These are phyloP conservation scores for Charadrius vociferus DNA, from an alignment of 2,113 vertebrate species.

Conservation along the genomic window DNA sequence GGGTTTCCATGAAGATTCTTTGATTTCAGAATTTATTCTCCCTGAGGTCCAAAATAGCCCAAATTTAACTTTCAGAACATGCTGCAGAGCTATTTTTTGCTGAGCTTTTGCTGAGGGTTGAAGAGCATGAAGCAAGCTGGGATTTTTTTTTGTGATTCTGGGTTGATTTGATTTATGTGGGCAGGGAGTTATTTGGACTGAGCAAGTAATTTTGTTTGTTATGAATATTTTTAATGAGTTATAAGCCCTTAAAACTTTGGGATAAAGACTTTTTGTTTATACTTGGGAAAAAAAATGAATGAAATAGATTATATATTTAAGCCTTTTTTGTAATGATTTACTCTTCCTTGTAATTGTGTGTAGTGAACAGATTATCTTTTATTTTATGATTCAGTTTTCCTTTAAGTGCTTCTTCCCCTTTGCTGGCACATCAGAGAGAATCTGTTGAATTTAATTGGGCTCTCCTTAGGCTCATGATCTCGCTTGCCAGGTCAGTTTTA, in stretches of 20 bases:
- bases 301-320: constrained; percentile 32
- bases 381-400: constrained; percentile 54
- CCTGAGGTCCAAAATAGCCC: constrained; percentile 63
- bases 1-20: constrained; percentile 59
- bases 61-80: constrained; percentile 64
- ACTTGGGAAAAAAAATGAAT: constrained; percentile 24
- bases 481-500: constrained; percentile 32
- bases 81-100: constrained; percentile 59
- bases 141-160: constrained; percentile 42
- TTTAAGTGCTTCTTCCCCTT: constrained; percentile 40
- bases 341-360: constrained; percentile 45
- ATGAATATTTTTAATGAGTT: constrained; percentile 55
- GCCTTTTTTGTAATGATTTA: constrained; percentile 36
- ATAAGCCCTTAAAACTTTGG: constrained; percentile 20
- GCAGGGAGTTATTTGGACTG: constrained; percentile 52
- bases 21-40: constrained; percentile 68
- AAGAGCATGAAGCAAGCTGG: constrained; percentile 48
- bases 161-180: constrained; percentile 63
- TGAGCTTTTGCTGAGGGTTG: constrained; percentile 58
- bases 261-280: constrained; percentile 43
- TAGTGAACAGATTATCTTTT: constrained; percentile 54
- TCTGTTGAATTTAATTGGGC: constrained; percentile 52
- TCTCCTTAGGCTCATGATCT: constrained; percentile 43
- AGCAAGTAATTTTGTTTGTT: constrained; percentile 56
- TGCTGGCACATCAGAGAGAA: constrained; percentile 56